A percentile compares a stretch with the other conserved stretches of the same genome.
phyloP scores from a whole-genome alignment of 64 coral and sea anemone genomes.

The Trachythela sp. region DNA sequence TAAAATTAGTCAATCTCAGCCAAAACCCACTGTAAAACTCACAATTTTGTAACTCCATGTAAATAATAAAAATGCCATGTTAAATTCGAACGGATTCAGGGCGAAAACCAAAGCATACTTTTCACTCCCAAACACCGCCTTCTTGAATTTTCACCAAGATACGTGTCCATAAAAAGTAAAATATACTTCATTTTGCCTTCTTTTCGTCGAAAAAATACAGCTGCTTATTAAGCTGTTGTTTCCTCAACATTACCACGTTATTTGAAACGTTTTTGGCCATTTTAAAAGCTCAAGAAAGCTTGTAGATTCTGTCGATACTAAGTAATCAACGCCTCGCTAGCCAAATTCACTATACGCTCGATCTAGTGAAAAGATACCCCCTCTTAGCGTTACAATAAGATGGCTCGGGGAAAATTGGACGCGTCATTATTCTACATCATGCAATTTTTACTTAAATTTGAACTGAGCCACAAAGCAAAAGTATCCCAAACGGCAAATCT shows the following conservation, averaged over 20 bases:
- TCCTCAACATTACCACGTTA: background rate
- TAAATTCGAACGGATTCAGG: background rate
- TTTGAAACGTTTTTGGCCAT: background rate
- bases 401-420: constrained; percentile 7
- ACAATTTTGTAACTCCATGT: background rate
- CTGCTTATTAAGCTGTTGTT: background rate
- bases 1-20: background rate
- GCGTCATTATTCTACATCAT: background rate
- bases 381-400: background rate
- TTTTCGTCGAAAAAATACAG: background rate
- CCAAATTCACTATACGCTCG: background rate
- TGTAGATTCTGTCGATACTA: background rate
- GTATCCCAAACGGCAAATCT: background rate
- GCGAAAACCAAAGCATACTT: background rate
- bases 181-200: background rate
- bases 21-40: background rate
- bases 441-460: background rate
- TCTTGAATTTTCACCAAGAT: background rate
- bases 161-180: background rate
- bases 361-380: background rate
- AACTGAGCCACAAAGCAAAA: background rate
- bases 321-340: background rate
- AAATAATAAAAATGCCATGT: background rate
- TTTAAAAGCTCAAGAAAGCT: background rate
- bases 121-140: background rate